Percentiles rank a stretch among this genome's conserved stretches.
Conservation (phyloP, 2,113 vertebrate genomes). For the Mohoua ochrocephala region DNA sequence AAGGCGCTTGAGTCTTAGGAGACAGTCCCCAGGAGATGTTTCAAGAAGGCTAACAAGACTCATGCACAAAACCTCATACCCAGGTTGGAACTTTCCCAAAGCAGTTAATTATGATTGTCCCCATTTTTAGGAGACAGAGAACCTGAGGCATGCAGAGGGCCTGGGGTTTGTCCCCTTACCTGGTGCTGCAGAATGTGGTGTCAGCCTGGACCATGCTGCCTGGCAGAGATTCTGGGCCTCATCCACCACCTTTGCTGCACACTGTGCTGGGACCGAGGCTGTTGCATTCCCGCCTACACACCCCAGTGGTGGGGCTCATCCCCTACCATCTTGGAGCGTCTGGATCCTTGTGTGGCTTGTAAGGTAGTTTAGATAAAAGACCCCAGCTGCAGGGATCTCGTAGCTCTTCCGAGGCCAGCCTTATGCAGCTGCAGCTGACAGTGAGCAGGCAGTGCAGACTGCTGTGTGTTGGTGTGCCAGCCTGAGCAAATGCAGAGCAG, state of each 20-base stretch:
- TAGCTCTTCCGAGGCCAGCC: neutral
- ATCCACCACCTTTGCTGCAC: neutral
- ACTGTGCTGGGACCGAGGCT: neutral
- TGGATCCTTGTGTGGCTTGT: neutral
- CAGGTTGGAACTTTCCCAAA: neutral
- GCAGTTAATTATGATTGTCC: neutral
- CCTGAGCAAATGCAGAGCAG: neutral
- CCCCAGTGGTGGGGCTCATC: neutral
- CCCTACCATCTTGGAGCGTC: neutral
- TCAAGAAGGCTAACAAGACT: neutral
- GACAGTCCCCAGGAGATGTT: neutral
- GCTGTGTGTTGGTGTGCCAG: rapidly evolving
- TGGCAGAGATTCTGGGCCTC: neutral
- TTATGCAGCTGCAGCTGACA: neutral
- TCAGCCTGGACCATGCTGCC: neutral
- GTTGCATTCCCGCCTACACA: neutral
- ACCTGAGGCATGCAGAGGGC: neutral
- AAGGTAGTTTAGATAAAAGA: neutral
- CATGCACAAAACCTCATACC: neutral
- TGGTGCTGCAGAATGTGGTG: neutral
- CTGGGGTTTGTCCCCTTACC: neutral
- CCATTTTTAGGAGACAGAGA: neutral
- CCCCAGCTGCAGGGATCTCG: neutral
- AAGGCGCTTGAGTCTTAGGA: neutral
- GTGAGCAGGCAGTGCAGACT: neutral